Base-by-base conservation (phyloP, 2,888 invertebrate species). In the Aleiodes testaceus region DNA sequence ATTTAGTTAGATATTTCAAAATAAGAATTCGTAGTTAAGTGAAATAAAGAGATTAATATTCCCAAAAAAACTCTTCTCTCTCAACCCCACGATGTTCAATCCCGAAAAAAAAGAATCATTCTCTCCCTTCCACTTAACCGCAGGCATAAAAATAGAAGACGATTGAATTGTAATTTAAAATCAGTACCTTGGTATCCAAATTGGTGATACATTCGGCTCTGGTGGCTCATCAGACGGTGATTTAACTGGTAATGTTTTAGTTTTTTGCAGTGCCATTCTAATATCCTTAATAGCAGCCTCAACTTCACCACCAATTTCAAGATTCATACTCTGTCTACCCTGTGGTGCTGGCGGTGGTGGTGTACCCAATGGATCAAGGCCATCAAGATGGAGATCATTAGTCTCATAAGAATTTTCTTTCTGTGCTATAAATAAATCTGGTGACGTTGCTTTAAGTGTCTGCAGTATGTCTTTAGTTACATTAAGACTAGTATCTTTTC, bases 231-330 rank as follows among this genome's bases (percentile, higher is more conserved):
- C 82, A 55, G 85, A 77, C 44, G 88, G 87, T 26, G 88, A 88
- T 76, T 90, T 90, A 14, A 91, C 88, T 30, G 92, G 91, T 73
- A 92, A 86, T 16, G 91, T 90, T 86, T 92, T 92, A 69, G 93
- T 93, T 87, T 93, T 91, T 88, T 92, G 95, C 76, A 95, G 88
- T 75, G 92, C 93, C 81, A 95, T 91, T 66, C 95, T 92, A 79
- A 96, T 96, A 79, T 96, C 96, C 84, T 94, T 94, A 81, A 95
- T 92, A 47, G 94, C 93, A 79, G 94, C 92, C 85, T 91, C 90
- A 75, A 90, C 88, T 69, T 87, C 87, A 6, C 83, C 84, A 14
- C 83, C 84, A 55, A 81, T 79, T 44, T 84, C 84, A 12, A 81
- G 70, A 66, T 77, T 82, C n/a, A 87, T 83, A 26, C 81, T 85